Conservation (phyloP, 2,888 invertebrate genomes). For the Caenorhabditis panamensis region DNA sequence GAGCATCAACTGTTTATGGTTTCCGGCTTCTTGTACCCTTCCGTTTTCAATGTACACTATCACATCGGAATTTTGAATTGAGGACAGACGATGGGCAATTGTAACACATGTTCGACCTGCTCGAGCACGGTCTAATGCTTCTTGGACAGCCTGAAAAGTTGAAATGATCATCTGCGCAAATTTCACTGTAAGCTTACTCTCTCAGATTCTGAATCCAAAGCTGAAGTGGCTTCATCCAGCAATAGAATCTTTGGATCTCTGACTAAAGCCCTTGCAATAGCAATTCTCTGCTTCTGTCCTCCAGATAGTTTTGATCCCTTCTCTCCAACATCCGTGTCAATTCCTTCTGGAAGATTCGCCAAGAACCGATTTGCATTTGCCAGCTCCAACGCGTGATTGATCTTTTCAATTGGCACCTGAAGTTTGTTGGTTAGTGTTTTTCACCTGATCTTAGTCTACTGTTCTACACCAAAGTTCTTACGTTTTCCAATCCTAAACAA, state of each 20-base stretch:
- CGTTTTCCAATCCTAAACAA: conserved; percentile 86
- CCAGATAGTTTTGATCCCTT: conserved; percentile 89
- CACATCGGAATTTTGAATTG: conserved; percentile 75
- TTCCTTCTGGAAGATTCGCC: conserved; percentile 69
- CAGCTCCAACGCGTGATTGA: conserved; percentile 68
- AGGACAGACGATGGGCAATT: conserved; percentile 77
- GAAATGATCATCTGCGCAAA: not conserved
- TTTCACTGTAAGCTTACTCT: conserved; percentile 83
- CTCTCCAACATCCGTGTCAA: conserved; percentile 81
- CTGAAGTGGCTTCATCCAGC: conserved; percentile 85
- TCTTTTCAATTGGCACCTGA: conserved; percentile 68
- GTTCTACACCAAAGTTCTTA: conserved; percentile 24
- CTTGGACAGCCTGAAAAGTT: conserved; percentile 72
- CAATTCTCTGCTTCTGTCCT: conserved; percentile 91
- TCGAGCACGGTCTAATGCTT: conserved; percentile 75
- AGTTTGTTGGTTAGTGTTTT: conserved; percentile 26
- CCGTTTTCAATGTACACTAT: conserved; percentile 75
- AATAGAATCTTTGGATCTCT: conserved; percentile 83
- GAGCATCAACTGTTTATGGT: conserved; percentile 69
- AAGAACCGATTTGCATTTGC: conserved; percentile 71
- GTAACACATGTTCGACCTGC: conserved; percentile 76
- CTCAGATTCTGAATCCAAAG: conserved; percentile 84
- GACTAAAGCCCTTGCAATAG: conserved; percentile 85
- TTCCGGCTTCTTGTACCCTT: conserved; percentile 70
- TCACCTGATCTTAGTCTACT: not conserved